Base-by-base conservation (phyloP, 2,888 invertebrate genomes). In the Eilema sororculum region DNA sequence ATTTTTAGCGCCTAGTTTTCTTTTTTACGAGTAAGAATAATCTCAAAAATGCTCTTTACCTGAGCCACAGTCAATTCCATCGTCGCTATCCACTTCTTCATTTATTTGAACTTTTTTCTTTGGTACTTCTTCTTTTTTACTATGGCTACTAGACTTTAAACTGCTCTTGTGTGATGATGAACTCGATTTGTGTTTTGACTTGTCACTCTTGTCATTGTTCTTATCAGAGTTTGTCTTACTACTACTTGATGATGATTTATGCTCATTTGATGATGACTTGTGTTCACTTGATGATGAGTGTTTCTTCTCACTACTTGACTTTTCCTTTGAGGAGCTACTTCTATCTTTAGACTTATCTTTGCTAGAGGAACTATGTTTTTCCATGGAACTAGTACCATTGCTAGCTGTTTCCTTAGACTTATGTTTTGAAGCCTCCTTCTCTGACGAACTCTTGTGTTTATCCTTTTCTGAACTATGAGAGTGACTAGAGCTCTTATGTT, bases 11-110 rank as follows among this genome's bases (percentile, higher is more conserved):
- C 41, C 41, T 41, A 41, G 41, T 16, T 8, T n/a, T n/a, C n/a
- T 2, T 41, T 41, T 41, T 41, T 16, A 20, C 20, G 5, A 3
- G 46, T 5, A 20, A 46, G 20, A 46, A 5, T 20, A 46, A 46
- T 46, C 20, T 46, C 46, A 46, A 20, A 46, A 46, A 28, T 59
- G 37, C 58, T 25, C 57, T 41, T 85, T 90, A 96, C 96, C 96
- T 91, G 97, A 97, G 68, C 96, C 96, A 82, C 96, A 96, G 87
- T 97, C 97, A 73, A 98, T 97, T 65, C 97, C 96, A 83, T 96
- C 96, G 69, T 96, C 96, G 75, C 92, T 94, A 63, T 95, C 91
- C 58, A 93, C 90, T 73, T 76, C 74, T 71, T 73, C 88, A 69
- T 75, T 75, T 37, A 82, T 79, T 77, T 88, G 87, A 68, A 83